Percentiles rank a stretch among this genome's conserved stretches.
Conservation (phyloP, 2,888 invertebrate species). For the Dynastes grantii region DNA sequence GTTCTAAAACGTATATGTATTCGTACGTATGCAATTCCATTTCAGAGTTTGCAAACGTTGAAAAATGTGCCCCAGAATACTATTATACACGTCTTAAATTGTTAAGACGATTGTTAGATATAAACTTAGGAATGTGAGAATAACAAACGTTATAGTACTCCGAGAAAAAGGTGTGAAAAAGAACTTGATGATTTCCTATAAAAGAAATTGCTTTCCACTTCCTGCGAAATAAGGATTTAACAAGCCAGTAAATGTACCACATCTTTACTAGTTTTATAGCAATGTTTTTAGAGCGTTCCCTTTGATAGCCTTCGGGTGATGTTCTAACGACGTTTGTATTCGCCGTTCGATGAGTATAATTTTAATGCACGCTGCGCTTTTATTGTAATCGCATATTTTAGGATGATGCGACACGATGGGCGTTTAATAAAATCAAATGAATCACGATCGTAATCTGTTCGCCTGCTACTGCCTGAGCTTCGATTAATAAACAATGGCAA, state of each 20-base stretch:
- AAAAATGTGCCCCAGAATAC: too few species aligned
- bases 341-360: not conserved
- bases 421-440: constrained; percentile 39
- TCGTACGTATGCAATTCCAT: too few species aligned
- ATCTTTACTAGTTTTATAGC: constrained; percentile 10
- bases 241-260: constrained; percentile 19
- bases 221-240: constrained; percentile 32
- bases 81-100: not conserved
- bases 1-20: too few species aligned
- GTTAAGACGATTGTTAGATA: not conserved
- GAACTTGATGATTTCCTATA: constrained; percentile 28
- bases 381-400: constrained; percentile 18
- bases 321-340: constrained; percentile 39
- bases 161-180: not conserved
- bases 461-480: constrained; percentile 8
- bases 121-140: not conserved
- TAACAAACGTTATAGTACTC: constrained; percentile 15
- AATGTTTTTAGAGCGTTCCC: constrained; percentile 9
- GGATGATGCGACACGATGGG: not conserved
- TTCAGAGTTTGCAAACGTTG: too few species aligned
- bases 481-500: constrained; percentile 40
- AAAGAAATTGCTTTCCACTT: constrained; percentile 40
- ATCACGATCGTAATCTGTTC: constrained; percentile 23
- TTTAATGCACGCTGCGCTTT: constrained; percentile 12
- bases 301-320: constrained; percentile 28